Evolutionary conservation across 2,888 invertebrate species (phyloP).

Genomic region (Acanthosepion pharaonis): DNA sequence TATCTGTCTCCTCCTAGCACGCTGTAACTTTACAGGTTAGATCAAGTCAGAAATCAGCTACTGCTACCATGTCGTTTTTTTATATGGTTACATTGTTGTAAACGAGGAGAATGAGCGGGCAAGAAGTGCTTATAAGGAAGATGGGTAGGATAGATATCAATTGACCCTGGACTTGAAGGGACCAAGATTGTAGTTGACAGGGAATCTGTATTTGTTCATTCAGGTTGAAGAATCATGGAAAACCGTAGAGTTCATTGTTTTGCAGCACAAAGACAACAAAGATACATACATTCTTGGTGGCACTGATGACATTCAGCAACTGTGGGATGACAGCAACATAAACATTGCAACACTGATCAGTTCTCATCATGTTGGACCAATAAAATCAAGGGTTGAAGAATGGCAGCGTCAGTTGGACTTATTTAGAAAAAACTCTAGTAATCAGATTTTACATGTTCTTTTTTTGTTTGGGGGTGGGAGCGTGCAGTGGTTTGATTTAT

Average conservation of each 20-base stretch:
- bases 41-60: too few species aligned
- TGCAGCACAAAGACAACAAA: constrained; percentile 86
- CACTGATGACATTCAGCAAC: constrained; percentile 87
- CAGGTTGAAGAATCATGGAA: constrained; percentile 91
- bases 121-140: too few species aligned
- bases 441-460: constrained; percentile 55
- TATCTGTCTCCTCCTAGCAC: too few species aligned
- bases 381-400: constrained; percentile 86
- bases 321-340: constrained; percentile 89
- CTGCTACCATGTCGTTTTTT: too few species aligned
- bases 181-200: too few species aligned
- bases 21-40: too few species aligned
- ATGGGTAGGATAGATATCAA: too few species aligned
- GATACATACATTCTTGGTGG: constrained; percentile 89
- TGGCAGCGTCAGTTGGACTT: constrained; percentile 85
- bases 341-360: constrained; percentile 89
- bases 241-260: constrained; percentile 83
- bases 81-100: too few species aligned
- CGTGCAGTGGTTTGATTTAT: too few species aligned
- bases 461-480: too few species aligned
- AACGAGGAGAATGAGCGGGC: too few species aligned
- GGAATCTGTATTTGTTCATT: constrained; percentile 64
- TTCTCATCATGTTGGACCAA: constrained; percentile 89
- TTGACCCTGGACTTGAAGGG: too few species aligned
- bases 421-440: constrained; percentile 88